Percentiles rank a stretch among this genome's conserved stretches.
phyloP scores from a whole-genome alignment of 2,797 vertebrate genomes.

The Taenioides sp. region DNA sequence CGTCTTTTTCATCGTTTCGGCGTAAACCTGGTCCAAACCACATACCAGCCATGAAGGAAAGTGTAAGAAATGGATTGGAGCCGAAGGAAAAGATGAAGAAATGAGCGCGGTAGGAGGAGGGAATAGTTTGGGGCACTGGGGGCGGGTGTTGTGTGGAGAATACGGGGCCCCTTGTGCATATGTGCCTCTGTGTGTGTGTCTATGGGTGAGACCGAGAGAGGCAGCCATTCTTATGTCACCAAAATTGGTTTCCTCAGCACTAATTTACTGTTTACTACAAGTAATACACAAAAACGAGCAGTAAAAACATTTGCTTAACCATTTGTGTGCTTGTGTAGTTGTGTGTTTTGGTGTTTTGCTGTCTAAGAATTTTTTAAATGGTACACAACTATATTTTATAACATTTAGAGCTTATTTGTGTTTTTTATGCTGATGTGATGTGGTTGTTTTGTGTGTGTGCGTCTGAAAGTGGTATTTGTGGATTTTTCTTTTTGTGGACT shows the following conservation, averaged over 20 bases:
- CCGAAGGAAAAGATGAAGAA: constrained; percentile 34
- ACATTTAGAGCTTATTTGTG: not conserved
- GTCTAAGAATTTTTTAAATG: too few species aligned
- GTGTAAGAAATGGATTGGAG: not conserved
- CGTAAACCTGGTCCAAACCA: not conserved
- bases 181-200: constrained; percentile 11
- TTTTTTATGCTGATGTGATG: not conserved
- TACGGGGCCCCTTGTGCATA: constrained; percentile 46
- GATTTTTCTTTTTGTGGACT: not conserved
- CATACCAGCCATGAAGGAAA: not conserved
- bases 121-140: constrained; percentile 44
- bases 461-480: not conserved
- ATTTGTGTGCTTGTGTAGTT: too few species aligned
- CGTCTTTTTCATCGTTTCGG: too few species aligned
- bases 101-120: constrained; percentile 12
- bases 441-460: not conserved
- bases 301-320: too few species aligned
- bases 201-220: constrained; percentile 4
- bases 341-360: too few species aligned
- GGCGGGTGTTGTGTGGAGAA: constrained; percentile 36
- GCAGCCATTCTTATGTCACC: constrained; percentile 1
- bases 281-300: not conserved
- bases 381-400: not conserved
- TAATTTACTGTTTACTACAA: not conserved
- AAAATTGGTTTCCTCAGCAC: not conserved